Base-by-base conservation (phyloP, 2,113 vertebrate species). In the Amphiprion ocellaris region DNA sequence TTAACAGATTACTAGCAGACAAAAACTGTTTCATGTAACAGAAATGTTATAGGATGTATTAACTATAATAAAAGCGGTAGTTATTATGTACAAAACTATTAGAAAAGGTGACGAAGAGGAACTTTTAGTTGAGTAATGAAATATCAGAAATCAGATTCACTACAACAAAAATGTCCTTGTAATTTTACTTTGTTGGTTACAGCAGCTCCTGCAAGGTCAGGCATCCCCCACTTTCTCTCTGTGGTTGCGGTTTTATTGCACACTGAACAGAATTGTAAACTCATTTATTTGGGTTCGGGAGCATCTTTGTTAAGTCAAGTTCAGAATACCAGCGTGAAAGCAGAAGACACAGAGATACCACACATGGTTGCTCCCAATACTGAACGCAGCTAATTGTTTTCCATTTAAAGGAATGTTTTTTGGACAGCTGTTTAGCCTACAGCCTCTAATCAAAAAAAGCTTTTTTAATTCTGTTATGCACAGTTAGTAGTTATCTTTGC, bases 391-490 rank as follows among this genome's bases (percentile, higher is more conserved):
- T 62, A 66, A 79, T 46, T 55, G 70, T 81, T 72, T 78, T 77
- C 37, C 24, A 70, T 81, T 69, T n/a, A 65, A 77, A 72, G 33
- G 1, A 77, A 83, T 81, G 73, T 74, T 74, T 30, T 77, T 55
- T 63, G 58, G 58, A 55, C 62, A 60, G 69, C 69, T 81, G 81
- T 78, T 72, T 61, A 30, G 69, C 74, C 74, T 24, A 52, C 56
- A 78, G 83, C 69, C 37, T 78, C 66, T 74, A 70, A 74, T 77
- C 64, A 79, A 82, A 82, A 82, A 82, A 59, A 39, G 63, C 44
- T 28, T 10, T 81, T 68, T 73, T 78, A 49, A 47, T 54, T 52
- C 72, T 56, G 59, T 83, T 26, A 50, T 46, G 47, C 73, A 69
- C 71, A 77, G 63, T 79, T 86, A 63, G 63, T 5, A 33, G 67